These are phyloP conservation scores for Morpho deidamia DNA, from an alignment of 2,888 invertebrate genomes.

Conservation along the genomic window DNA sequence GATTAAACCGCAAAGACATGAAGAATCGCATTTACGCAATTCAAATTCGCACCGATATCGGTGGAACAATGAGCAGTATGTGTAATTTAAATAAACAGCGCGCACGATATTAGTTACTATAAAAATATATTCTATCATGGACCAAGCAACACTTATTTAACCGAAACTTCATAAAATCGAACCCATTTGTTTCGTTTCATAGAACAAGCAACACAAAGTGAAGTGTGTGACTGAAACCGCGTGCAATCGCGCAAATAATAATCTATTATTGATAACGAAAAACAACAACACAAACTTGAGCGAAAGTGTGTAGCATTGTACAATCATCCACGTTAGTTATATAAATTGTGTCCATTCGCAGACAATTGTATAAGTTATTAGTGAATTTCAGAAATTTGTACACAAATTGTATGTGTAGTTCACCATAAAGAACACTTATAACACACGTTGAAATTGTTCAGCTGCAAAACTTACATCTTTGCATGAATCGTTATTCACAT, in stretches of 20 bases:
- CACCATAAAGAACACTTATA: no score
- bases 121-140: not conserved
- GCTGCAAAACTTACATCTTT: no score
- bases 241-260: not conserved
- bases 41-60: conserved; percentile 4
- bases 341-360: no score
- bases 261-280: not conserved
- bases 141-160: no score
- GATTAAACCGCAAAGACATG: conserved; percentile 3
- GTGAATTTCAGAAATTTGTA: no score
- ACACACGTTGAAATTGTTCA: no score
- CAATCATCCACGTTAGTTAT: no score
- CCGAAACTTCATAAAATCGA: no score
- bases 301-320: no score
- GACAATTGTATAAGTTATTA: no score
- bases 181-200: not conserved
- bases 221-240: not conserved
- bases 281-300: not conserved
- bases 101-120: not conserved
- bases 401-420: no score
- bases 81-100: conserved; percentile 2
- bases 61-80: conserved; percentile 1
- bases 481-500: conserved; percentile 4
- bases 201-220: not conserved
- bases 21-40: conserved; percentile 2